Evolutionary conservation across 2,113 vertebrate species (phyloP), one percentile per base, ranked within the genome.

Genomic region (Gorsachius goisagi): DNA sequence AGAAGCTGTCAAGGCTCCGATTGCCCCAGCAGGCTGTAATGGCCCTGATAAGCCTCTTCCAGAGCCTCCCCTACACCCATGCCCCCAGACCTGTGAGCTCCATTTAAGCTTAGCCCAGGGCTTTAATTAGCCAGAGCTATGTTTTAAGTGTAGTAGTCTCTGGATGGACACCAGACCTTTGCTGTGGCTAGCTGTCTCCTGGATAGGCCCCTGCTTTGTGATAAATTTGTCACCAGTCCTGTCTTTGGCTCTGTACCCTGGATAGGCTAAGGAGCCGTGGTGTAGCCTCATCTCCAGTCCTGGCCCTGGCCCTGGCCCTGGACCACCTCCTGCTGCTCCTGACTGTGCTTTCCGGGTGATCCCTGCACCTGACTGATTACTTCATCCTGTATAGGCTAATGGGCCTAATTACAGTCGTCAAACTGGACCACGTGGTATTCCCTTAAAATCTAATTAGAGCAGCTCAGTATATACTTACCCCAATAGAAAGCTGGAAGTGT

Each of bases 391-490:
- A 30, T 24, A 68, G 26, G 33, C 12, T 80, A 8, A 17, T 12
- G 59, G 28, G 21, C 75, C 21, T 97, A 96, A 91, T 91, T 93
- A 67, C 56, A 85, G 55, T 91, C 90, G 83, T 96, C 85, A 93
- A 78, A 60, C 67, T 89, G 79, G 90, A 84, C 91, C 78, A 82
- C 59, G 96, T 89, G 59, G 95, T 83, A 91, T 88, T 93, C 50
- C 74, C 53, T 93, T 82, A 90, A 96, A 95, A 93, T 87, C 91
- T 96, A 95, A 89, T 94, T 95, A 95, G 85, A 80, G 60, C 50
- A 97, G 88, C 93, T 97, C 93, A 96, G 96, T 97, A 94, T 64
- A 96, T 68, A 93, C 74, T 96, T 95, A 97, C 94, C 75, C 97
- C 64, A 90, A 90, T 32, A 93, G 85, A 97, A 97, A 87, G 41